These are phyloP conservation scores for Tetramorium alpestre DNA, from an alignment of 1,140 invertebrate species.

Conservation along the genomic window DNA sequence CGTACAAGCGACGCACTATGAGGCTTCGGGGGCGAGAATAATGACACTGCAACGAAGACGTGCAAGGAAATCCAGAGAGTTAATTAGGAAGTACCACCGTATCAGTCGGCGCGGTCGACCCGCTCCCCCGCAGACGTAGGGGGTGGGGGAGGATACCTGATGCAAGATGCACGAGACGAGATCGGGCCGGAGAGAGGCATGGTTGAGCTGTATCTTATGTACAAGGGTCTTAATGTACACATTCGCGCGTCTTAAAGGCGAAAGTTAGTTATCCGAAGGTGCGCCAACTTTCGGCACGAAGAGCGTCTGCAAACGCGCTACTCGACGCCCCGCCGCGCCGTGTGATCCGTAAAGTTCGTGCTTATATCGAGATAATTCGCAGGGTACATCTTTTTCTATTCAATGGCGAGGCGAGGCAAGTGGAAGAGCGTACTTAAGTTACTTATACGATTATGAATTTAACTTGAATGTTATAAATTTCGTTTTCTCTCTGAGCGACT, in stretches of 20 bases:
- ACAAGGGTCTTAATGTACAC: constrained; percentile 70
- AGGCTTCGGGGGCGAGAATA: constrained; percentile 52
- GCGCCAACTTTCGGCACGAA: constrained; percentile 22
- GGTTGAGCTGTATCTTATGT: constrained; percentile 51
- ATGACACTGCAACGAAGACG: constrained; percentile 67
- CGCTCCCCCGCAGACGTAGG: background rate
- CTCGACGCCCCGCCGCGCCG: constrained; percentile 18
- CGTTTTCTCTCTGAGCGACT: background rate
- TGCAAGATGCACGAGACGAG: constrained; percentile 67
- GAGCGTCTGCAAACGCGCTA: constrained; percentile 59
- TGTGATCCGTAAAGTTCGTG: constrained; percentile 64
- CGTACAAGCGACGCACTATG: constrained; percentile 35
- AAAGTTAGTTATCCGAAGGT: constrained; percentile 68
- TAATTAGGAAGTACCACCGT: constrained; percentile 73
- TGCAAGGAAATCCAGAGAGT: constrained; percentile 73
- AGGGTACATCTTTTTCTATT: constrained; percentile 20
- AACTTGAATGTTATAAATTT: constrained; percentile 20
- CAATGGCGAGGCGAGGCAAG: background rate
- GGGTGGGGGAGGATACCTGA: constrained; percentile 48
- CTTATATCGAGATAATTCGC: constrained; percentile 42
- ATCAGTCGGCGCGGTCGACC: constrained; percentile 66
- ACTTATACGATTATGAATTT: constrained; percentile 38
- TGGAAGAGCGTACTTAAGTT: constrained; percentile 1
- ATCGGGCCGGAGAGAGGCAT: constrained; percentile 19
- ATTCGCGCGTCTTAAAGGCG: constrained; percentile 72